Conservation (phyloP, 2,888 invertebrate species). For the Apodemia hepburni region DNA sequence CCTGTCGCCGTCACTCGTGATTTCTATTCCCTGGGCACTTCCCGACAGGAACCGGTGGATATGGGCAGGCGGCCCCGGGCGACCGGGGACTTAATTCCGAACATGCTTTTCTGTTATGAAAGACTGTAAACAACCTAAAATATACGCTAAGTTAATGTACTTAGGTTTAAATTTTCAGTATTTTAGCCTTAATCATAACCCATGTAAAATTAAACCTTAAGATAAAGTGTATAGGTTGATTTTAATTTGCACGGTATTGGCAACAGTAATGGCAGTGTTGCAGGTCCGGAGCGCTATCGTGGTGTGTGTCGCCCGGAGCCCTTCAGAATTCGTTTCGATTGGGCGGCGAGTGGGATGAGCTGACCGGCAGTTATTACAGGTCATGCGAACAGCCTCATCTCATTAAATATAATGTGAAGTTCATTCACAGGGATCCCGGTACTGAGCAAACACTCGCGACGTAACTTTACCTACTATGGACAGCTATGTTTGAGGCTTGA, state of each 20-base stretch:
- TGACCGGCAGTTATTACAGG: neutral
- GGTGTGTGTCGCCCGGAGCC: constrained; percentile 1
- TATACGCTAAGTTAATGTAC: neutral
- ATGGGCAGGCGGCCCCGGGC: constrained; percentile 4
- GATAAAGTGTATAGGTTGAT: neutral
- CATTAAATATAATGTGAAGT: too few relatives aligned
- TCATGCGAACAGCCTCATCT: too few relatives aligned
- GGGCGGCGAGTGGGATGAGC: neutral
- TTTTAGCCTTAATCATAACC: neutral
- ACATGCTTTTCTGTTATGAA: neutral
- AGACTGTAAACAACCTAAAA: neutral
- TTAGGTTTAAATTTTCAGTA: neutral
- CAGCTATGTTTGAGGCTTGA: too few relatives aligned
- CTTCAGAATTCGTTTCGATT: neutral
- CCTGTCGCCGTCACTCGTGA: constrained; percentile 3
- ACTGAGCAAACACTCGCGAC: too few relatives aligned
- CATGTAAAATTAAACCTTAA: neutral
- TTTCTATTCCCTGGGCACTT: constrained; percentile 1
- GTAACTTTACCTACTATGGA: too few relatives aligned
- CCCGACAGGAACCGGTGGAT: constrained; percentile 9
- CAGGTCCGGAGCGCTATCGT: neutral
- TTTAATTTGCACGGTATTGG: neutral
- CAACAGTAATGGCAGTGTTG: neutral
- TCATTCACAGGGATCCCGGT: too few relatives aligned
- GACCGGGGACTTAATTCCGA: neutral